phyloP scores from a whole-genome alignment of 2,888 invertebrate species.

The Ctena decussata region DNA sequence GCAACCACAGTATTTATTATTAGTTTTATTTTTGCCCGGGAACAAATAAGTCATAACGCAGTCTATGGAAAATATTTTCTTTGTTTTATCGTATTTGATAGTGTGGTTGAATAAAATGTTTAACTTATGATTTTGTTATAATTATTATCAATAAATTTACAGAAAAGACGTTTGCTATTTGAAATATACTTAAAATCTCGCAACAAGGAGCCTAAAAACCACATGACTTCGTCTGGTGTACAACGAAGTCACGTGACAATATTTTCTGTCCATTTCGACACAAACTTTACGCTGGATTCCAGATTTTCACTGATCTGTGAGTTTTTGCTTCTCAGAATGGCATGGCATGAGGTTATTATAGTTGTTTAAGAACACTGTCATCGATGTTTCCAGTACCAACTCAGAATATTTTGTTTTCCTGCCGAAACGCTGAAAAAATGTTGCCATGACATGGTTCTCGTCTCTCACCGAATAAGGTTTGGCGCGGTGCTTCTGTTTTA shows the following conservation, averaged over 20 bases:
- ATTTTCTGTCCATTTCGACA: constrained; percentile 78
- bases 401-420: neutral
- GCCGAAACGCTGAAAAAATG: neutral
- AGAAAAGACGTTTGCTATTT: too few species aligned
- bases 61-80: too few species aligned
- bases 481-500: too few species aligned
- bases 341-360: too few species aligned
- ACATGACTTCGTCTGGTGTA: constrained; percentile 86
- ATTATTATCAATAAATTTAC: too few species aligned
- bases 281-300: constrained; percentile 7
- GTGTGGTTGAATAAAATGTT: too few species aligned
- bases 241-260: constrained; percentile 85
- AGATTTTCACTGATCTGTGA: neutral
- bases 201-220: constrained; percentile 61
- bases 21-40: too few species aligned
- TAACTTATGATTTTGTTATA: too few species aligned
- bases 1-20: too few species aligned
- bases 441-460: constrained; percentile 10
- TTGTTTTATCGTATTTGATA: too few species aligned
- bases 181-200: neutral
- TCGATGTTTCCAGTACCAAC: neutral
- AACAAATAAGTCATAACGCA: too few species aligned
- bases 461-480: neutral
- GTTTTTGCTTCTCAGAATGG: too few species aligned
- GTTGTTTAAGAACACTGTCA: neutral